These are phyloP conservation scores for Nestor notabilis DNA, from an alignment of 2,113 vertebrate species.

Conservation along the genomic window DNA sequence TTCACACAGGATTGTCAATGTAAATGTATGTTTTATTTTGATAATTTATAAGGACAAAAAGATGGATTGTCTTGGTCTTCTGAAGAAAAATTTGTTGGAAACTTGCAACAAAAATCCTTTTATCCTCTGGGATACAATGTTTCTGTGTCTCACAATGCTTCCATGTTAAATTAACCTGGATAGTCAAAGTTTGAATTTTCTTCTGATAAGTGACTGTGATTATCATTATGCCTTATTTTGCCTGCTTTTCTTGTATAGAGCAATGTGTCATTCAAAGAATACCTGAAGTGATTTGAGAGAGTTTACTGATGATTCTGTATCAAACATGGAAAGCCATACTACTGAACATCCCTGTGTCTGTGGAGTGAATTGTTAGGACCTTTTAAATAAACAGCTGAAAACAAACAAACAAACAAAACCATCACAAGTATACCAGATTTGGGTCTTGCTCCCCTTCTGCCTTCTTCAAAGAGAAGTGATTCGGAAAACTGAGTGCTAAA, in stretches of 20 bases:
- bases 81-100: not conserved
- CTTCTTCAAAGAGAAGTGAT: not conserved
- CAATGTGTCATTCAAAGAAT: not conserved
- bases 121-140: not conserved
- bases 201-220: not conserved
- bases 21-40: not conserved
- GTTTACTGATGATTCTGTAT: not conserved
- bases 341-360: not conserved
- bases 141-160: not conserved
- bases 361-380: not conserved
- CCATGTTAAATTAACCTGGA: not conserved
- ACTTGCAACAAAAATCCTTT: not conserved
- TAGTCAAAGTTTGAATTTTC: not conserved
- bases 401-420: not conserved
- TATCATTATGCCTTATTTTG: not conserved
- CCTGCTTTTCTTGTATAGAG: not conserved
- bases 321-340: not conserved
- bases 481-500: not conserved
- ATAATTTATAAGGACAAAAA: not conserved
- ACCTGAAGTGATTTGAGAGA: not conserved
- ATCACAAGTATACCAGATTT: not conserved
- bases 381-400: not conserved
- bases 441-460: not conserved
- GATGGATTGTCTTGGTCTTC: not conserved
- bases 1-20: not conserved